phyloP scores from a whole-genome alignment of 2,113 vertebrate genomes.

The Scatophagus argus region DNA sequence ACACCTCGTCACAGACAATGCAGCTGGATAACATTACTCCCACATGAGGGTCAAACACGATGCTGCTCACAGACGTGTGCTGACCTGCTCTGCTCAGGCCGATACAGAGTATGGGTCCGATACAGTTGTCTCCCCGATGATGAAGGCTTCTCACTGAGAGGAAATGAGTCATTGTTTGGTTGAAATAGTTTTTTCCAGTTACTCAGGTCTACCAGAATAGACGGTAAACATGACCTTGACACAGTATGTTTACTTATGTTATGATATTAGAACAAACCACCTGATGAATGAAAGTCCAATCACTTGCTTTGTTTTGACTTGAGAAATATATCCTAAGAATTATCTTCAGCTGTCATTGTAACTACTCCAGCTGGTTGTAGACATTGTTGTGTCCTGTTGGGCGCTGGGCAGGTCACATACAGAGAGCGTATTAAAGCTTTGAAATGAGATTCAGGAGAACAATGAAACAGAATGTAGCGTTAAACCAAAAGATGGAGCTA shows the following conservation, averaged over 20 bases:
- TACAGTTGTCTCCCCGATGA: background rate
- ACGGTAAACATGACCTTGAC: background rate
- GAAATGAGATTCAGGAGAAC: background rate
- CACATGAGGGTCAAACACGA: conserved; percentile 30
- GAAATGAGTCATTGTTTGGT: background rate
- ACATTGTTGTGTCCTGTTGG: background rate
- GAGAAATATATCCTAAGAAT: background rate
- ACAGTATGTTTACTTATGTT: background rate
- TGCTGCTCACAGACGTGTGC: conserved; percentile 23
- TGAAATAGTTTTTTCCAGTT: background rate
- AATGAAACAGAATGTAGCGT: background rate
- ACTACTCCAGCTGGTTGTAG: background rate
- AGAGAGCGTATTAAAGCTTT: too few species aligned
- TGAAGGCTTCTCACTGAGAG: background rate
- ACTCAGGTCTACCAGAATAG: background rate
- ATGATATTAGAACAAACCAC: background rate
- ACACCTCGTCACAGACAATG: conserved; percentile 58
- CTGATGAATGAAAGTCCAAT: background rate
- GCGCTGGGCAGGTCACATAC: too few species aligned
- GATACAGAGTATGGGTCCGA: background rate
- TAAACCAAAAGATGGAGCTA: background rate
- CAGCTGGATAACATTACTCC: conserved; percentile 45
- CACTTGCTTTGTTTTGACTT: background rate
- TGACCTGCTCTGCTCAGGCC: conserved; percentile 13
- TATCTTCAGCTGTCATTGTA: background rate